Conservation (phyloP, 2,113 vertebrate genomes). For the Semicossyphus pulcher region DNA sequence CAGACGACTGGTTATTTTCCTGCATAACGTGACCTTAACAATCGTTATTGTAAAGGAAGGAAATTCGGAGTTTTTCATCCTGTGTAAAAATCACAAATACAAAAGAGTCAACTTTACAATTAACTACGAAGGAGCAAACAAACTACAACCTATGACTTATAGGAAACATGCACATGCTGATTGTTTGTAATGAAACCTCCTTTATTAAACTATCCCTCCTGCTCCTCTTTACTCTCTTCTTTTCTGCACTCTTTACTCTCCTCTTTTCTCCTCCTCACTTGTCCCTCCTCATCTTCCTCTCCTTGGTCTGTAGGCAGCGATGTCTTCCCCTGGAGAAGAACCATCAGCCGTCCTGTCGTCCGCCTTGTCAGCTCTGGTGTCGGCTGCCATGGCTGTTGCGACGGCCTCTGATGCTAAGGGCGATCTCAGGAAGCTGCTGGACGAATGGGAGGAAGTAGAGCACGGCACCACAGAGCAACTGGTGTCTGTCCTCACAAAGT, state of each 20-base stretch:
- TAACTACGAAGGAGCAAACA: no score
- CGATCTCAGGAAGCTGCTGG: constrained; percentile 90
- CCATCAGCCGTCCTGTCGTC: neutral
- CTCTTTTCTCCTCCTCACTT: neutral
- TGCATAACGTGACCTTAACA: no score
- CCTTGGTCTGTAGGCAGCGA: constrained; percentile 17
- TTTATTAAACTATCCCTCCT: neutral
- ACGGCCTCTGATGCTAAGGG: constrained; percentile 90
- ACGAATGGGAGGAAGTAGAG: constrained; percentile 92
- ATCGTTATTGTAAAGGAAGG: no score
- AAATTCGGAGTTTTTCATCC: no score
- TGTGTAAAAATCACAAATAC: no score
- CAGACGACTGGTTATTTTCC: no score
- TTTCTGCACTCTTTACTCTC: no score
- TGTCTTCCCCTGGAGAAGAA: constrained; percentile 44
- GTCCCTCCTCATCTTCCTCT: no score
- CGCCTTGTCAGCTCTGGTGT: constrained; percentile 44
- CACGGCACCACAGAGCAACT: constrained; percentile 89
- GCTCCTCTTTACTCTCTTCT: neutral
- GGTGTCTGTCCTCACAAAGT: constrained; percentile 93
- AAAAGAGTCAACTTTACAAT: no score
- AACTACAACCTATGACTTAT: no score
- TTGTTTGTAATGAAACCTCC: no score
- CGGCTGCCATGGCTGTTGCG: constrained; percentile 71
- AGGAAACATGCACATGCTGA: no score